Percentiles rank a stretch among this genome's conserved stretches.
Conservation (phyloP, 1,140 invertebrate genomes). For the Conus betulinus region DNA sequence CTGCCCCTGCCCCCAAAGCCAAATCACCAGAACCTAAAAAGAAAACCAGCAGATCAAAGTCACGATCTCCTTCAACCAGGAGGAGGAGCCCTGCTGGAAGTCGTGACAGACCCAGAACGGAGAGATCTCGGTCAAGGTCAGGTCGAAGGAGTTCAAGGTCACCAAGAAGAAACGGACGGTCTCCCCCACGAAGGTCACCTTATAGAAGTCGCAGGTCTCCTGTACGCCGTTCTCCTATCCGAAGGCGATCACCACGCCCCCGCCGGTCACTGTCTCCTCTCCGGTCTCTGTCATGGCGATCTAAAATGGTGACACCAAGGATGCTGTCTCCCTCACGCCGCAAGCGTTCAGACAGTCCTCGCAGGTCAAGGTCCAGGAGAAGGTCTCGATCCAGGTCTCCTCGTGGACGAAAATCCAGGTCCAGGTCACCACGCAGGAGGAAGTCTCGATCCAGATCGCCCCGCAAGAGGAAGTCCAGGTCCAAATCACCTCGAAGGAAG, state of each 20-base stretch:
- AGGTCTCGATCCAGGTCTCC: slow-evolving; percentile 14
- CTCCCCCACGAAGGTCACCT: slow-evolving; percentile 44
- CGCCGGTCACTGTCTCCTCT: slow-evolving; percentile 38
- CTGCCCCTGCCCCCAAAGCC: neutral
- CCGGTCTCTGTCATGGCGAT: slow-evolving; percentile 27
- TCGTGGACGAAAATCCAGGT: neutral
- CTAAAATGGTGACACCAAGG: neutral
- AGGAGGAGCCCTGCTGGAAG: neutral
- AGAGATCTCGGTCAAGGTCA: slow-evolving; percentile 25
- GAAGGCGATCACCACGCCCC: slow-evolving; percentile 32
- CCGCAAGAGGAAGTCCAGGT: neutral
- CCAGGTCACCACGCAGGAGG: slow-evolving; percentile 14
- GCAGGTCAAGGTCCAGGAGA: slow-evolving; percentile 6
- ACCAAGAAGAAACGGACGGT: slow-evolving; percentile 41
- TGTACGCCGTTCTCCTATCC: slow-evolving; percentile 23
- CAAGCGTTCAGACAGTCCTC: neutral
- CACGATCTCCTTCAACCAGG: slow-evolving; percentile 38
- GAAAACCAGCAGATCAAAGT: slow-evolving; percentile 32
- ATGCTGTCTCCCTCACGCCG: neutral
- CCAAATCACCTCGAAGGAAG: slow-evolving; percentile 15
- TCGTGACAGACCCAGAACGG: slow-evolving; percentile 9
- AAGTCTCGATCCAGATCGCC: slow-evolving; percentile 31
- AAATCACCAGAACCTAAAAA: slow-evolving; percentile 18
- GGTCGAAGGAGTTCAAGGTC: slow-evolving; percentile 41
- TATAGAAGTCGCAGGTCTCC: slow-evolving; percentile 29